Base-by-base conservation (phyloP, 2,113 vertebrate species). In the Mystacornis crossleyi region DNA sequence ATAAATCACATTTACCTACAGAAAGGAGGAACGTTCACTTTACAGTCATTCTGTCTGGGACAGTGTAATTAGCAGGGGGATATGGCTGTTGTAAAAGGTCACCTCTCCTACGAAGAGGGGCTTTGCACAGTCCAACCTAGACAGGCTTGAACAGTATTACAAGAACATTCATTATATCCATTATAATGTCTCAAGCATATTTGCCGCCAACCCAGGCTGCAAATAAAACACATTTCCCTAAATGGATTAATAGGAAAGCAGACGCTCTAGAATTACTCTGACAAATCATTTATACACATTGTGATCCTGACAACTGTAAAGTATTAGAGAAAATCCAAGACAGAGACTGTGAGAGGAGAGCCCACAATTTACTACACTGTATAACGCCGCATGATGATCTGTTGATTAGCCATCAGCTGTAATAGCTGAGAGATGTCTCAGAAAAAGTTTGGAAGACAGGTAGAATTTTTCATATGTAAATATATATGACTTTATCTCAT, bases 1-100 rank as follows among this genome's bases (percentile, higher is more conserved):
- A 5, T 60, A 93, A 90, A 91, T 75, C 10, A 4, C 19, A 80
- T 88, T 88, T 88, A 72, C 79, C 54, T 82, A 34, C 33, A 88
- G 45, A 65, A 90, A 77, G 42, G 40, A 87, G 23, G 18, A 80
- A 79, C 33, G 26, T 90, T 91, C 82, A 75, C 74, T 65, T 65
- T 69, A 72, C 66, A 90, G 65, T 69, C 34, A 78, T 71, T 94
- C 58, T 77, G 43, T 10, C 66, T 67, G 43, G 29, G 43, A 85
- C 43, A 95, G 53, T 87, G 53, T 60, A 93, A 94, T 93, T 87
- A 77, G 36, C 48, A 95, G 82, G 29, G 74, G 57, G 51, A 81
- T 50, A 58, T 0, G 4, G 66, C 47, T 81, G 33, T 51, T 81
- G 29, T 50, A 73, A 75, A 92, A 88, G 36, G 70, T 77, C 54